These are phyloP conservation scores for Apeltes quadracus DNA, from an alignment of 2,113 vertebrate genomes.

Conservation along the genomic window DNA sequence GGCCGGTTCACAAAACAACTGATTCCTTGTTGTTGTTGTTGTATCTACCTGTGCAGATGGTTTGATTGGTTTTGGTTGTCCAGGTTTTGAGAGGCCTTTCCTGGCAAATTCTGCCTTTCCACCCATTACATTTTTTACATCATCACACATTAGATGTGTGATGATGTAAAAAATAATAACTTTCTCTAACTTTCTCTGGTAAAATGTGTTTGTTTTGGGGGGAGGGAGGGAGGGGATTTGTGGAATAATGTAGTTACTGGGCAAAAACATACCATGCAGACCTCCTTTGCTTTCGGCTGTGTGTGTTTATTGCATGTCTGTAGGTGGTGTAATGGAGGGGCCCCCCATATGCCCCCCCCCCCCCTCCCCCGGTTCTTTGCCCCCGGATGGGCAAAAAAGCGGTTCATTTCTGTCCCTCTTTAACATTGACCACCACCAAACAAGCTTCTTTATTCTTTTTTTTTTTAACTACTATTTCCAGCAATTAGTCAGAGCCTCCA, in stretches of 20 bases:
- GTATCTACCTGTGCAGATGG: neutral
- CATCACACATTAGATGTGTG: too few species aligned
- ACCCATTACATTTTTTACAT: too few species aligned
- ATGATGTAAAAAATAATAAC: too few species aligned
- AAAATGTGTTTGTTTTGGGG: neutral
- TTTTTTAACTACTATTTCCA: neutral
- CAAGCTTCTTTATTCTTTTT: neutral
- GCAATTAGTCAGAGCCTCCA: neutral
- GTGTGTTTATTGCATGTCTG: constrained; percentile 20
- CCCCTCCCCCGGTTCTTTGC: too few species aligned
- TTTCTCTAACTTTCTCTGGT: too few species aligned
- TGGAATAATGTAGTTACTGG: neutral
- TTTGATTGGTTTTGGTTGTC: neutral
- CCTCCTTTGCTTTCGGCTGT: constrained; percentile 22
- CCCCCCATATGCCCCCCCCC: too few species aligned
- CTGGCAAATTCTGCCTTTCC: neutral
- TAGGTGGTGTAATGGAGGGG: constrained; percentile 5
- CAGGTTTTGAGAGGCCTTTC: neutral
- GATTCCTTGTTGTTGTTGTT: neutral
- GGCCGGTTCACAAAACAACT: neutral
- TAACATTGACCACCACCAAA: neutral
- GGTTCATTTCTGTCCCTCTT: neutral
- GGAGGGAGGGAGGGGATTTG: neutral
- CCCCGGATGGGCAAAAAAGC: constrained; percentile 11
- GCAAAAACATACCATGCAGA: constrained; percentile 9